Percentiles rank a stretch among this genome's conserved stretches.
Conservation (phyloP, 2,888 invertebrate species). For the Smittia aterrima region DNA sequence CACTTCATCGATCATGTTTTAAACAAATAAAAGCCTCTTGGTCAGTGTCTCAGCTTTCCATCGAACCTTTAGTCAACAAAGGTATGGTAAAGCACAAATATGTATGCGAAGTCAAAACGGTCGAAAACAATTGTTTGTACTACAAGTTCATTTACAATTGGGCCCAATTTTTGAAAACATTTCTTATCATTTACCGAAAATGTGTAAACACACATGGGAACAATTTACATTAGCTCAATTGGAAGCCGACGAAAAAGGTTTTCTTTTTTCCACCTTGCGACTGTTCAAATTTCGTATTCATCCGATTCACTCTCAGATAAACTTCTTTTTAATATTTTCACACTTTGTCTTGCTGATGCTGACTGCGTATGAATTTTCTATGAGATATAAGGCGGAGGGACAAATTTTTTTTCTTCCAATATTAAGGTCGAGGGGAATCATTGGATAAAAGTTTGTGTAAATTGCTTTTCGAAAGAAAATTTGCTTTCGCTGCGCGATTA, state of each 20-base stretch:
- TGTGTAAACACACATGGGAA: not conserved
- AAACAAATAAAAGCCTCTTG: not conserved
- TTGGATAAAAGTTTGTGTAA: not conserved
- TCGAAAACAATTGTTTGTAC: not conserved
- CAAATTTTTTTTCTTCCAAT: not conserved
- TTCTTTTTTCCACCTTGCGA: not conserved
- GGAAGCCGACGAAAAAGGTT: not conserved
- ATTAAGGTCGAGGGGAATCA: not conserved
- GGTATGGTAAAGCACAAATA: not conserved
- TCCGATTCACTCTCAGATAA: not conserved
- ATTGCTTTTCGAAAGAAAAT: not conserved
- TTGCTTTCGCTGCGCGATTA: not conserved
- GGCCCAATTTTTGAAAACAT: not conserved
- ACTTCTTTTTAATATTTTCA: constrained; percentile 26
- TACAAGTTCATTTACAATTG: not conserved
- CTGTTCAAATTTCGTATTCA: constrained; percentile 25
- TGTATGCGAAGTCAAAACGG: not conserved
- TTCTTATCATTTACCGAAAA: not conserved
- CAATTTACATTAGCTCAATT: no score
- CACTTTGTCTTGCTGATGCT: not conserved
- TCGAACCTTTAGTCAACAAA: not conserved
- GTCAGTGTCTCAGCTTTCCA: not conserved
- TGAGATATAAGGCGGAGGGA: constrained; percentile 4
- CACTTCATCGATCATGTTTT: no score
- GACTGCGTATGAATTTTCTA: constrained; percentile 34